Base-by-base conservation (phyloP, 2,797 vertebrate species). In the Selene dorsalis region DNA sequence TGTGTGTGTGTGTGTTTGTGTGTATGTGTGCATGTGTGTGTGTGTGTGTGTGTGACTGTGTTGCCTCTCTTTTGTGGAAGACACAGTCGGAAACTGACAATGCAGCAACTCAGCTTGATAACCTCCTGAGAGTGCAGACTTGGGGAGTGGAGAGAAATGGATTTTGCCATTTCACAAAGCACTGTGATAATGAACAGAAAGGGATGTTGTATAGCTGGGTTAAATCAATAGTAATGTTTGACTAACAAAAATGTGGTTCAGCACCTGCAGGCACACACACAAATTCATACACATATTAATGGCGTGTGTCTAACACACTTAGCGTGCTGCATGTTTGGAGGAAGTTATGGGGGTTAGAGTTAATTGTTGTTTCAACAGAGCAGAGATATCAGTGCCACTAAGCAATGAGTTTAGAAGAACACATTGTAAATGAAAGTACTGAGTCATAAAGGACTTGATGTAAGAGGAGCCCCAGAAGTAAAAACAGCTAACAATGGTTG, bases 71-170 rank as follows among this genome's bases (percentile, higher is more conserved):
- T 88, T 86, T 89, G 76, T 83, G 41, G 72, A 68, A 22, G 60
- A 72, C 77, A 84, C 84, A 82, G 73, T 69, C 57, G 83, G 75
- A 53, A 83, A 80, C 4, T 82, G 83, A 81, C 75, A 81, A 64
- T 14, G 50, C 69, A 69, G 52, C 20, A 26, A 82, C 77, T 62
- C 24, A 52, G 41, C 62, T 80, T 79, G 16, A 80, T 75, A 63
- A 65, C 81, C 79, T 61, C 68, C 38, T 79, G 69, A 52, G 82
- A 55, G 18, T 12, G 53, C 61, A 80, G 67, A 52, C 57, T 69
- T 2, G 0, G 39, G 14, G 69, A 66, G 45, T 73, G 13, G 55
- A 75, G 74, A 77, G 71, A 83, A 84, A 76, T 77, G 39, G 57
- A 60, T 80, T 83, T 80, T 0, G 22, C 56, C 69, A 68, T 77